phyloP scores from a whole-genome alignment of 1,140 invertebrate species.

The Brachionus asplanchnoidis region DNA sequence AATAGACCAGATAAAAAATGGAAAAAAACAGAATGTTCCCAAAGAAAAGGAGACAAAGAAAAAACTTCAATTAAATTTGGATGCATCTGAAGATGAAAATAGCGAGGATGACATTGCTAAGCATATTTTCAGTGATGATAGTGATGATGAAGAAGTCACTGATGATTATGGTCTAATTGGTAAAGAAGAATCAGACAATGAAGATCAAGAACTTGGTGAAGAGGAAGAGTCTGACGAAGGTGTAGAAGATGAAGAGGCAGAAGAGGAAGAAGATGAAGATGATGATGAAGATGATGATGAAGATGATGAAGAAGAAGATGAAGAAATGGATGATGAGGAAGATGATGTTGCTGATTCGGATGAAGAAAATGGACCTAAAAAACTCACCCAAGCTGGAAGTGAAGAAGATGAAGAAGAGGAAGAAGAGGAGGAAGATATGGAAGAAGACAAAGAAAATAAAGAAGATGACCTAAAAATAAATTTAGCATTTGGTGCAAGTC shows the following conservation, averaged over 20 bases:
- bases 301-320: neutral
- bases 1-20: neutral
- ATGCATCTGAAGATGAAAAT: neutral
- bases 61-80: constrained; percentile 23
- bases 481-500: constrained; percentile 8
- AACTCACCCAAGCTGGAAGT: neutral
- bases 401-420: constrained; percentile 10
- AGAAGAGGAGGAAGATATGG: neutral
- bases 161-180: neutral
- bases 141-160: neutral
- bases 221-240: neutral
- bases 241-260: neutral
- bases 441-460: neutral
- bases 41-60: neutral
- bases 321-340: neutral
- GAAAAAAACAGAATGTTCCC: neutral
- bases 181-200: neutral
- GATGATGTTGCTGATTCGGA: neutral
- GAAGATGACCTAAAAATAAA: constrained; percentile 38
- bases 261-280: neutral
- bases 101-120: constrained; percentile 26
- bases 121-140: constrained; percentile 2
- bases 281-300: neutral
- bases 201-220: neutral
- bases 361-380: neutral